Percentiles rank a stretch among this genome's conserved stretches.
Conservation (phyloP, 2,888 invertebrate genomes). For the Lasioglossum oenotherae region DNA sequence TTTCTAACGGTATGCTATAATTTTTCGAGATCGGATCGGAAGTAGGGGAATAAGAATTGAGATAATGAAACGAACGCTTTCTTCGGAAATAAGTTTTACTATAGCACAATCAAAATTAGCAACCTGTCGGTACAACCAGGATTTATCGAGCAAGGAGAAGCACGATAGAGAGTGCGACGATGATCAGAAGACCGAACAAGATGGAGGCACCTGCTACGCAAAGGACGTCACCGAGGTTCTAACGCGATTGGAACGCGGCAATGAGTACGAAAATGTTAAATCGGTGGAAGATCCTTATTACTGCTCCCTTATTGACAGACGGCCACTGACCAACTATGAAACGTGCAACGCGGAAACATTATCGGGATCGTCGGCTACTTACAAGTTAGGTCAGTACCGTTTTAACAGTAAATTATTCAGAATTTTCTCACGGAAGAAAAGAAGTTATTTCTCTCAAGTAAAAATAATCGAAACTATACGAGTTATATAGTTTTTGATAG, state of each 20-base stretch:
- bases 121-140: slow-evolving; percentile 73
- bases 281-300: background rate
- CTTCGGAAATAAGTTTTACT: slow-evolving; percentile 68
- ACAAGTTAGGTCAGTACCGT: slow-evolving; percentile 12
- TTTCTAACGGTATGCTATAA: background rate
- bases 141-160: slow-evolving; percentile 55
- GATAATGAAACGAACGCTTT: slow-evolving; percentile 23
- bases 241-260: slow-evolving; percentile 2
- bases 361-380: background rate
- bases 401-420: no score
- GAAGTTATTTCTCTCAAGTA: background rate
- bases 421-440: no score
- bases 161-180: slow-evolving; percentile 29
- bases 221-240: slow-evolving; percentile 15
- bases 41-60: background rate
- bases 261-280: slow-evolving; percentile 30
- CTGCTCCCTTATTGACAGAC: background rate
- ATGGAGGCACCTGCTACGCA: slow-evolving; percentile 16
- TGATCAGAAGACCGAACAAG: slow-evolving; percentile 21
- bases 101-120: slow-evolving; percentile 71
- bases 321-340: background rate
- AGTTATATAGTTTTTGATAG: background rate
- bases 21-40: slow-evolving; percentile 4
- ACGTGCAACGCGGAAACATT: background rate
- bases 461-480: background rate